These are phyloP conservation scores for Lethenteron reissneri DNA, from an alignment of 2,113 vertebrate species.

Conservation along the genomic window DNA sequence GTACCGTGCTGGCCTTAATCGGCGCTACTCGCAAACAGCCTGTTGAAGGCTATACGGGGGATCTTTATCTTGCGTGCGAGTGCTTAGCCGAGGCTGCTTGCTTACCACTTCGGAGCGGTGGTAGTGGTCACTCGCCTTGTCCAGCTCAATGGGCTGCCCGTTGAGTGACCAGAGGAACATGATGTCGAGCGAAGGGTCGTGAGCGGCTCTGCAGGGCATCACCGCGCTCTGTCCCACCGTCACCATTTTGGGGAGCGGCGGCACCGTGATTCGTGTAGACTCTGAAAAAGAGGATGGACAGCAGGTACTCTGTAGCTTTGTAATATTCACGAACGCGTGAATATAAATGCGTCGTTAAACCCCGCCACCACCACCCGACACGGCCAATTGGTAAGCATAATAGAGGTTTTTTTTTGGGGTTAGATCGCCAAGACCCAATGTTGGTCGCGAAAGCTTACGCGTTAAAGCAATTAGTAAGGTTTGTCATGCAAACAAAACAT, in stretches of 20 bases:
- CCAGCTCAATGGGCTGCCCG: slow-evolving; percentile 51
- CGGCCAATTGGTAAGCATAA: too few relatives aligned
- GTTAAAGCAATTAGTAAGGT: too few relatives aligned
- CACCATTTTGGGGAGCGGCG: slow-evolving; percentile 17
- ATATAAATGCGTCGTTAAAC: too few relatives aligned
- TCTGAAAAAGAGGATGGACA: background rate
- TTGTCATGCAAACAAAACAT: too few relatives aligned
- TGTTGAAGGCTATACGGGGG: background rate
- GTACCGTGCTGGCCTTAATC: background rate
- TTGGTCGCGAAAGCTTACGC: too few relatives aligned
- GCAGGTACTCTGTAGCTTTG: too few relatives aligned
- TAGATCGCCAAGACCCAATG: too few relatives aligned
- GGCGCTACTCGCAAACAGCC: background rate
- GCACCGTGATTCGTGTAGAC: background rate
- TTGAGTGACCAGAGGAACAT: slow-evolving; percentile 82
- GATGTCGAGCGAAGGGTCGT: slow-evolving; percentile 56
- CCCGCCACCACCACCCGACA: too few relatives aligned
- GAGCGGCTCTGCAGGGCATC: slow-evolving; percentile 68
- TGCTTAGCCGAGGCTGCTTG: slow-evolving; percentile 14
- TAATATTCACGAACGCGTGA: too few relatives aligned
- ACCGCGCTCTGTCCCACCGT: slow-evolving; percentile 50
- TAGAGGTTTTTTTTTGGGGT: too few relatives aligned
- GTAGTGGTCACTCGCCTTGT: slow-evolving; percentile 45
- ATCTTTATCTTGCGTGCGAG: slow-evolving; percentile 6
- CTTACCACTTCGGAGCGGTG: slow-evolving; percentile 61